These are phyloP conservation scores for Poecilia latipinna DNA, from an alignment of 2,113 vertebrate genomes.

Conservation along the genomic window DNA sequence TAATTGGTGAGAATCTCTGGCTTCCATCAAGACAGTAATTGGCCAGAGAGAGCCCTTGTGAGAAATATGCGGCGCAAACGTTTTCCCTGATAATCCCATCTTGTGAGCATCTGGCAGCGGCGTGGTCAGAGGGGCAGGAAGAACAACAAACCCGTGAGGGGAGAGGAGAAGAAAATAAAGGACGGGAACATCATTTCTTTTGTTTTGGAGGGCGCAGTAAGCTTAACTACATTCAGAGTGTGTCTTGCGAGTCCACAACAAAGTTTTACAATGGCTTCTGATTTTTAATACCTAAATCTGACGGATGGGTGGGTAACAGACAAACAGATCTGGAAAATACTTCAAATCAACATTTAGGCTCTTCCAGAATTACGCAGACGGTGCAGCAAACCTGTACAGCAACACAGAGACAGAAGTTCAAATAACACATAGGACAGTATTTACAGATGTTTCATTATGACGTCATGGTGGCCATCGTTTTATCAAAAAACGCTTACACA, in stretches of 20 bases:
- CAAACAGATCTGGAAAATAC: not conserved
- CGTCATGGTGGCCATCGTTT: not conserved
- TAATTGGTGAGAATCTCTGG: slow-evolving; percentile 79
- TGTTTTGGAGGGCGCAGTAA: not conserved
- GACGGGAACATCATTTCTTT: slow-evolving; percentile 44
- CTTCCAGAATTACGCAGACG: not conserved
- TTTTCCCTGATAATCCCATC: slow-evolving; percentile 78
- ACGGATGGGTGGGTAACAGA: too few relatives aligned
- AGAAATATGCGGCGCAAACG: slow-evolving; percentile 75
- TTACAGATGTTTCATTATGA: slow-evolving; percentile 2
- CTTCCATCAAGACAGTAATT: slow-evolving; percentile 77
- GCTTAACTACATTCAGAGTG: slow-evolving; percentile 16
- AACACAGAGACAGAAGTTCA: not conserved
- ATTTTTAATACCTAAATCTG: not conserved
- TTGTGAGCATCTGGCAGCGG: slow-evolving; percentile 75
- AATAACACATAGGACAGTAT: not conserved
- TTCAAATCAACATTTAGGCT: not conserved
- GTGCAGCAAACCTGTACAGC: not conserved
- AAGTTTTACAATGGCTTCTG: not conserved
- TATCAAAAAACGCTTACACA: slow-evolving; percentile 6
- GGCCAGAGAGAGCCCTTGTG: slow-evolving; percentile 73
- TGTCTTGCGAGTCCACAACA: slow-evolving; percentile 10
- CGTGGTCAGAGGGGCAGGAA: slow-evolving; percentile 53
- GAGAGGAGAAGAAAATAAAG: slow-evolving; percentile 50
- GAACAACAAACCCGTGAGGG: slow-evolving; percentile 66